These are phyloP conservation scores for Microtus californicus DNA, from an alignment of 2,797 vertebrate genomes.

Conservation along the genomic window DNA sequence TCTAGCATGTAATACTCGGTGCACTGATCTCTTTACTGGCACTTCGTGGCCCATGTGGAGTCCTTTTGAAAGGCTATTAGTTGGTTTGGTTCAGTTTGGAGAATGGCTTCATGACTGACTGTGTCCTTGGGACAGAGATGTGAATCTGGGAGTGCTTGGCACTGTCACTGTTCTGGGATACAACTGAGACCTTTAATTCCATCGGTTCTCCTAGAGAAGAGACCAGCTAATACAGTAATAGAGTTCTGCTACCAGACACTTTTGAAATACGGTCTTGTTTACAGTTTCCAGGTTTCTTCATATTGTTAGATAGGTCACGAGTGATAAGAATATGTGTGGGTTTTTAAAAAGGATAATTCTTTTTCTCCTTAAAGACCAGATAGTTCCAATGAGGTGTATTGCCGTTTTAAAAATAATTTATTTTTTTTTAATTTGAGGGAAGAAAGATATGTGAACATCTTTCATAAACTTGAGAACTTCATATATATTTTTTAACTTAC, in stretches of 20 bases:
- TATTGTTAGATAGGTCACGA: constrained; percentile 24
- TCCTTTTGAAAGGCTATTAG: neutral
- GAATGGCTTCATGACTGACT: neutral
- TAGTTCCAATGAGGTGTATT: constrained; percentile 35
- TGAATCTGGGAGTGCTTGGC: neutral
- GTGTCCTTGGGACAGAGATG: neutral
- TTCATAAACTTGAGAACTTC: constrained; percentile 20
- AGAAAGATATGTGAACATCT: constrained; percentile 35
- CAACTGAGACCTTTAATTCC: neutral
- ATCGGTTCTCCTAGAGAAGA: neutral
- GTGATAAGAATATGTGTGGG: neutral
- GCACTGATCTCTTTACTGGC: neutral
- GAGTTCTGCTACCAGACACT: constrained; percentile 4
- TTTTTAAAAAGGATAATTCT: neutral
- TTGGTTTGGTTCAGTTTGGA: constrained; percentile 27
- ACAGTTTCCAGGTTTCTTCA: neutral
- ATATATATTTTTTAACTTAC: neutral
- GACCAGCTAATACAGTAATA: neutral
- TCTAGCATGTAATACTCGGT: neutral
- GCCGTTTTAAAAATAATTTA: constrained; percentile 40
- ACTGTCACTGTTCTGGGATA: neutral
- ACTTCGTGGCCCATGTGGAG: neutral
- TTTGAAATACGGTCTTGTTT: constrained; percentile 36
- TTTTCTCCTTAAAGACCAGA: constrained; percentile 31
- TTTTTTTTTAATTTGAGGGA: constrained; percentile 49